These are phyloP conservation scores for Scartelaos histophorus DNA, from an alignment of 2,113 vertebrate genomes.

Conservation along the genomic window DNA sequence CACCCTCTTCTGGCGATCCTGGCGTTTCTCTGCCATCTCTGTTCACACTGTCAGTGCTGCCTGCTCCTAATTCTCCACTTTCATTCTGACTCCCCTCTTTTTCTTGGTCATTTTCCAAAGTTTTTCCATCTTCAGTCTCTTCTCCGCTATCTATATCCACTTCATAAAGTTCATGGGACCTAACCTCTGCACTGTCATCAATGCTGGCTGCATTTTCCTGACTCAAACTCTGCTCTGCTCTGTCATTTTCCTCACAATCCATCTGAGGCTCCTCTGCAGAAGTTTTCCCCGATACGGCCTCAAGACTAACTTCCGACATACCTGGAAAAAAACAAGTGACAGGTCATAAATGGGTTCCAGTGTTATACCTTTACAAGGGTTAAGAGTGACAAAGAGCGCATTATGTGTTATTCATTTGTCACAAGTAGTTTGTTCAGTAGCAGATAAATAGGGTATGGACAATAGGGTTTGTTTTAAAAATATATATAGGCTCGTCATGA, in stretches of 20 bases:
- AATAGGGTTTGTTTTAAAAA: too few species aligned
- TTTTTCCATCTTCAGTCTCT: slow-evolving; percentile 22
- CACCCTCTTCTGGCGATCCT: slow-evolving; percentile 47
- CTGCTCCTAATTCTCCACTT: background rate
- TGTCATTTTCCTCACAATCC: slow-evolving; percentile 57
- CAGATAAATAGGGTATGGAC: too few species aligned
- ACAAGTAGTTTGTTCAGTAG: too few species aligned
- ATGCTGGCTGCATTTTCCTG: slow-evolving; percentile 39
- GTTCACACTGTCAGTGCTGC: slow-evolving; percentile 33
- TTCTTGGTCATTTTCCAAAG: slow-evolving; percentile 1
- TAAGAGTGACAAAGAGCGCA: too few species aligned
- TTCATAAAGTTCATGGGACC: slow-evolving; percentile 47
- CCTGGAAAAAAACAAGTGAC: slow-evolving; percentile 74
- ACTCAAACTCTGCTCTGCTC: slow-evolving; percentile 52
- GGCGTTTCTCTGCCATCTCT: slow-evolving; percentile 14
- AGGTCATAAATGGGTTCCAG: slow-evolving; percentile 39
- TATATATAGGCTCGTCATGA: too few species aligned
- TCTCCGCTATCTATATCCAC: slow-evolving; percentile 52
- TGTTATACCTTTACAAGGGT: too few species aligned
- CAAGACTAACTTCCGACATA: slow-evolving; percentile 81
- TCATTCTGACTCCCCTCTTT: slow-evolving; percentile 24
- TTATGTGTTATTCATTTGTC: too few species aligned
- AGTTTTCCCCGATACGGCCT: slow-evolving; percentile 60
- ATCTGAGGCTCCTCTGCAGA: slow-evolving; percentile 58
- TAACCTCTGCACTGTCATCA: slow-evolving; percentile 19